These are phyloP conservation scores for Fulmarus glacialis DNA, from an alignment of 2,113 vertebrate species.

Conservation along the genomic window DNA sequence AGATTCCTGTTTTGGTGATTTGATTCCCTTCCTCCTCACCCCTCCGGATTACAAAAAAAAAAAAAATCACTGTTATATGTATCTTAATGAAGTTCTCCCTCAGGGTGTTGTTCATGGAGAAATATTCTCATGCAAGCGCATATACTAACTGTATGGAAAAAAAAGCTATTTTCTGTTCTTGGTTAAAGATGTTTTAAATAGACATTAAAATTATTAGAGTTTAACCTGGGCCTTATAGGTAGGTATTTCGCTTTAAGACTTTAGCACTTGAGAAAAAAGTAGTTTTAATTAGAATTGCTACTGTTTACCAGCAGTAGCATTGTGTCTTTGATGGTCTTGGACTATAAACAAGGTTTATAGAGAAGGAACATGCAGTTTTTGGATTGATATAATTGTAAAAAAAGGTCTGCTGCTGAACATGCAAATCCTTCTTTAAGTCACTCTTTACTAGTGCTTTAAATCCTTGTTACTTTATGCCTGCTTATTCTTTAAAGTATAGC, in stretches of 20 bases:
- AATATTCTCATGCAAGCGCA: background rate
- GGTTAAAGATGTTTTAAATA: background rate
- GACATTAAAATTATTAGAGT: background rate
- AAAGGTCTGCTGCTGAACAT: background rate
- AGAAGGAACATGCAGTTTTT: background rate
- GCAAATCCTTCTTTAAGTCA: background rate
- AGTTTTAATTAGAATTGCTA: background rate
- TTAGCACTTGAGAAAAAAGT: background rate
- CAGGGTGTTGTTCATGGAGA: background rate
- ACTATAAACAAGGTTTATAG: background rate
- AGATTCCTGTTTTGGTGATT: background rate
- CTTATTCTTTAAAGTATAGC: background rate
- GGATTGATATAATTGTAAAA: background rate
- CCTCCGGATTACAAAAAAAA: accelerated
- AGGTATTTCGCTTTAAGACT: background rate
- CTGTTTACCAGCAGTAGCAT: background rate
- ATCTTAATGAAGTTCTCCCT: background rate
- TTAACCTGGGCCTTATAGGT: background rate
- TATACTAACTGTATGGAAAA: background rate
- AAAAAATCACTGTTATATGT: background rate
- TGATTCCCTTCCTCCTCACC: background rate
- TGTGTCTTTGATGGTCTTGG: background rate
- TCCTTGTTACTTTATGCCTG: background rate
- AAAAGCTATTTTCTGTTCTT: background rate
- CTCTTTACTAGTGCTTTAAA: background rate